A percentile compares a stretch with the other conserved stretches of the same genome.
phyloP scores from a whole-genome alignment of 2,113 vertebrate species.

The Sterna hirundo region DNA sequence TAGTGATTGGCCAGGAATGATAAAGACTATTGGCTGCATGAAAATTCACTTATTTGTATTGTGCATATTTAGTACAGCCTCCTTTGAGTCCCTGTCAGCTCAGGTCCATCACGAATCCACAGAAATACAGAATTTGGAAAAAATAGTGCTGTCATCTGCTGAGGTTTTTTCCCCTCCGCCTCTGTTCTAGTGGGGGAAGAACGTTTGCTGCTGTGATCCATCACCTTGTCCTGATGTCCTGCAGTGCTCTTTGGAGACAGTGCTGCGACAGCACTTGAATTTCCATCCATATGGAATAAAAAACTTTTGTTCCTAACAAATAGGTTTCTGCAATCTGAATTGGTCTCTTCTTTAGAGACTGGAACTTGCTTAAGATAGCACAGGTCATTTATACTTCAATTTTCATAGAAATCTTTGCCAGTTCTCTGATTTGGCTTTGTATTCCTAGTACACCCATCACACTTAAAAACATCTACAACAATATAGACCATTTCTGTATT shows the following conservation, averaged over 20 bases:
- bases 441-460: neutral
- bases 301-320: neutral
- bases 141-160: neutral
- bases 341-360: neutral
- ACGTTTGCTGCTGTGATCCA: neutral
- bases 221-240: neutral
- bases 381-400: neutral
- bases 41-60: neutral
- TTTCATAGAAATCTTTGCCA: neutral
- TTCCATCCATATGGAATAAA: neutral
- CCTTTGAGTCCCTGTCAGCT: neutral
- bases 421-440: neutral
- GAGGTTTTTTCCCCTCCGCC: neutral
- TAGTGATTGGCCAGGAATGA: neutral
- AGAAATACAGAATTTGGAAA: neutral
- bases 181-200: neutral
- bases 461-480: neutral
- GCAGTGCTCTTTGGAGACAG: neutral
- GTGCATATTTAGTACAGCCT: neutral
- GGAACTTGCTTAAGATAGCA: neutral
- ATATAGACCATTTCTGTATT: neutral
- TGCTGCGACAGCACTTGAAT: neutral
- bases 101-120: neutral
- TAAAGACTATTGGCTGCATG: neutral
- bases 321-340: neutral